A percentile compares a stretch with the other conserved stretches of the same genome.
Evolutionary conservation across 2,797 vertebrate genomes (phyloP).

Genomic region (Streptopelia turtur): DNA sequence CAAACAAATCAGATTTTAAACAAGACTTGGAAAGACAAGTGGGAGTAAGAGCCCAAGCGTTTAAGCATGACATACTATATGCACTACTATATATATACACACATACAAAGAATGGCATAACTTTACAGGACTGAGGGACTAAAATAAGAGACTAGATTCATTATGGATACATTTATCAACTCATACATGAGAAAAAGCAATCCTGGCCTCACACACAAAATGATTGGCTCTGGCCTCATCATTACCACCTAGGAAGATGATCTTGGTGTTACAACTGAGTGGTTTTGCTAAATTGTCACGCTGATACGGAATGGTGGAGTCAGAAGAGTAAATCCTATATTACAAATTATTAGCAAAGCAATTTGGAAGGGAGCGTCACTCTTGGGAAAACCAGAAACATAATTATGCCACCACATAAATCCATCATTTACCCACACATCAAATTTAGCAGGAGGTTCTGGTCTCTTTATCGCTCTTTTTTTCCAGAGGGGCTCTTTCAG

Average conservation of each 20-base stretch:
- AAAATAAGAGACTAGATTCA: background rate
- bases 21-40: background rate
- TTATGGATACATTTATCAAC: background rate
- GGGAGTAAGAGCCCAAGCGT: background rate
- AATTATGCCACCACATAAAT: background rate
- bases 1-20: background rate
- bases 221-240: background rate
- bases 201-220: background rate
- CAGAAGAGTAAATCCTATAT: background rate
- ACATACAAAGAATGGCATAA: background rate
- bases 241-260: background rate
- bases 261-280: background rate
- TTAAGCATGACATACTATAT: background rate
- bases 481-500: background rate
- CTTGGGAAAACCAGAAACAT: background rate
- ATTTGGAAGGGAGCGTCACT: background rate
- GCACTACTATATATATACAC: accelerated
- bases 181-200: background rate
- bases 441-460: background rate
- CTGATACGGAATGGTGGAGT: background rate
- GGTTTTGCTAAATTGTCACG: background rate
- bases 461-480: background rate
- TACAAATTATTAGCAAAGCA: background rate
- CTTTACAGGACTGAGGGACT: background rate
- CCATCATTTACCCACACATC: background rate